phyloP scores from a whole-genome alignment of 2,797 vertebrate genomes.

The Knipowitschia caucasica region DNA sequence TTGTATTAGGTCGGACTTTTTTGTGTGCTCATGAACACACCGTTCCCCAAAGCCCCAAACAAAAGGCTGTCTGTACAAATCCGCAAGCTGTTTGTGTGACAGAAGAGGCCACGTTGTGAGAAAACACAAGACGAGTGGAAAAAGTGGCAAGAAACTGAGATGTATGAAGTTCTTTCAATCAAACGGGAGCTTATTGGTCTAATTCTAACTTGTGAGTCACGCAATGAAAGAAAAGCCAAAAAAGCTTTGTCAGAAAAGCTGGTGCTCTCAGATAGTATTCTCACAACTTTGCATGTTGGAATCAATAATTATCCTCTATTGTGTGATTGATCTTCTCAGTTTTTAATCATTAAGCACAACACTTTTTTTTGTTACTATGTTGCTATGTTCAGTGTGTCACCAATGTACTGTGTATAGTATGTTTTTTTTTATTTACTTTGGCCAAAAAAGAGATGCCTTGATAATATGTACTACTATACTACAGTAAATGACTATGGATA shows the following conservation, averaged over 20 bases:
- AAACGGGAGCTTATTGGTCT: constrained; percentile 27
- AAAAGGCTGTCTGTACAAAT: constrained; percentile 41
- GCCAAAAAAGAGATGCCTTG: no score
- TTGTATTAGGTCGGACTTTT: constrained; percentile 28
- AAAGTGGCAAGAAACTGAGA: constrained; percentile 26
- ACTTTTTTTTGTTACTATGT: no score
- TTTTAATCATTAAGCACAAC: no score
- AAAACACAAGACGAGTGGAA: constrained; percentile 10
- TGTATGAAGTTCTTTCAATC: constrained; percentile 12
- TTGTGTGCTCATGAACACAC: constrained; percentile 25
- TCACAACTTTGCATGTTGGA: no score
- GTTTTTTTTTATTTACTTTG: no score
- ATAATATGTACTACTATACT: no score
- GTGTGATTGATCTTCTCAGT: no score
- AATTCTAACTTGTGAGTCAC: constrained; percentile 3
- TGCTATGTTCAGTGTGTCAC: no score
- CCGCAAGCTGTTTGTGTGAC: constrained; percentile 30
- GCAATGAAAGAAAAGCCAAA: constrained; percentile 25
- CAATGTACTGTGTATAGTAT: no score
- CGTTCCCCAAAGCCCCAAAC: constrained; percentile 16
- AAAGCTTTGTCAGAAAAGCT: constrained; percentile 18
- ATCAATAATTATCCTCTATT: no score
- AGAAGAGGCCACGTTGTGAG: constrained; percentile 40
- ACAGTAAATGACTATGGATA: no score
- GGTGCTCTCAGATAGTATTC: constrained; percentile 12